phyloP scores from a whole-genome alignment of 2,888 invertebrate species.

The Diarsia mendica region DNA sequence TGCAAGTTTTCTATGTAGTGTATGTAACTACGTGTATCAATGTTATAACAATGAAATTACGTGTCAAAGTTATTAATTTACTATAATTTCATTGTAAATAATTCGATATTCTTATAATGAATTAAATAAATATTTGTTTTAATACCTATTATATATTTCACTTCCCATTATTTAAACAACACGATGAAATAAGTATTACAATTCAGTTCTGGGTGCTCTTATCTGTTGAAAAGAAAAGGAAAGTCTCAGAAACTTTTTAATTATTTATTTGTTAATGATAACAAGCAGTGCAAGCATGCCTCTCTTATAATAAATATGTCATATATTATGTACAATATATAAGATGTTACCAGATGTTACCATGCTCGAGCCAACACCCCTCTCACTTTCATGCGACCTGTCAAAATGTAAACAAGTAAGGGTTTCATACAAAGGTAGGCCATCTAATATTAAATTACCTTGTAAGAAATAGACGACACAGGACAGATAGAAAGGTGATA shows the following conservation, averaged over 20 bases:
- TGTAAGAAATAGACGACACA: neutral
- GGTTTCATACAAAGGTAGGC: slow-evolving; percentile 22
- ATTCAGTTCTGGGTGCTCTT: slow-evolving; percentile 68
- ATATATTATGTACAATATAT: slow-evolving; percentile 50
- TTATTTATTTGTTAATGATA: slow-evolving; percentile 56
- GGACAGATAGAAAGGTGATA: slow-evolving; percentile 19
- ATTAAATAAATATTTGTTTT: slow-evolving; percentile 90
- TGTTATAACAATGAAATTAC: slow-evolving; percentile 89
- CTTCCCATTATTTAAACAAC: slow-evolving; percentile 38
- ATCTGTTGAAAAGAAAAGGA: slow-evolving; percentile 70
- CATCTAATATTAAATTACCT: neutral
- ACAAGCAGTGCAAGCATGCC: slow-evolving; percentile 55
- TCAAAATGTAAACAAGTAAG: slow-evolving; percentile 45
- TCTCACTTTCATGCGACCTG: slow-evolving; percentile 56
- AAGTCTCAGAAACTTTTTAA: slow-evolving; percentile 44
- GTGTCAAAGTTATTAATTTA: slow-evolving; percentile 83
- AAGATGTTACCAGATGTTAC: slow-evolving; percentile 49
- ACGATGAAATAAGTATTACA: slow-evolving; percentile 61
- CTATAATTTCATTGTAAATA: slow-evolving; percentile 90
- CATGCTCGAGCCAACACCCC: slow-evolving; percentile 56
- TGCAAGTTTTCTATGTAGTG: slow-evolving; percentile 90
- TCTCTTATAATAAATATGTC: slow-evolving; percentile 36
- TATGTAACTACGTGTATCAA: slow-evolving; percentile 86
- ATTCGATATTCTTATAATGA: slow-evolving; percentile 88
- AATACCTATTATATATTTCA: slow-evolving; percentile 81